Evolutionary conservation across 2,888 invertebrate genomes (phyloP).

Genomic region (Drosophila dives): DNA sequence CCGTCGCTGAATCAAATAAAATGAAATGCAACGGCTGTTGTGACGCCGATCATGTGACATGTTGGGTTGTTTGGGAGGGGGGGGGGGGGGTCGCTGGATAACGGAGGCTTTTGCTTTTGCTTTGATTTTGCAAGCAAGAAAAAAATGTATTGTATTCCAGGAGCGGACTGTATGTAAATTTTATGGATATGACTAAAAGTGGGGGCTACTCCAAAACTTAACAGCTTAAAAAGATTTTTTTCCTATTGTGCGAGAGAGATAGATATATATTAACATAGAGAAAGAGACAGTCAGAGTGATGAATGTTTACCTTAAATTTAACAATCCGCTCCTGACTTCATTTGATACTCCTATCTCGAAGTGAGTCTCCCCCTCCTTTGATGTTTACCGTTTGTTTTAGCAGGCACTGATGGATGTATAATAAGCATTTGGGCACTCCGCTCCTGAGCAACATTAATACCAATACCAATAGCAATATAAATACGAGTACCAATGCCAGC

Average conservation of each 20-base stretch:
- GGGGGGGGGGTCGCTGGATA: not conserved
- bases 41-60: conserved; percentile 1
- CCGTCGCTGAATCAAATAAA: conserved; percentile 69
- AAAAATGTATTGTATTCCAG: conserved; percentile 8
- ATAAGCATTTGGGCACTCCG: not conserved
- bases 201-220: not conserved
- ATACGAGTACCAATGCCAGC: conserved; percentile 16
- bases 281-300: not conserved
- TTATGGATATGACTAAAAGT: not conserved
- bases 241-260: not conserved
- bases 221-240: not conserved
- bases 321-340: conserved; percentile 35
- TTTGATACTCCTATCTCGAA: too few species aligned
- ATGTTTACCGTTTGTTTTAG: not conserved
- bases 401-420: not conserved
- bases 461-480: conserved; percentile 13
- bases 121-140: conserved; percentile 8
- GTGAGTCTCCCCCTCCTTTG: not conserved
- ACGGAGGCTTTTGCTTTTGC: too few species aligned
- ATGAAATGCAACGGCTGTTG: conserved; percentile 55
- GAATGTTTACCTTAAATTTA: too few species aligned
- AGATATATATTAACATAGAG: not conserved
- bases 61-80: too few species aligned
- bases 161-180: conserved; percentile 16
- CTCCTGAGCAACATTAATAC: not conserved